Evolutionary conservation across 2,888 invertebrate species (phyloP).

Genomic region (Onthophagus sagittarius): DNA sequence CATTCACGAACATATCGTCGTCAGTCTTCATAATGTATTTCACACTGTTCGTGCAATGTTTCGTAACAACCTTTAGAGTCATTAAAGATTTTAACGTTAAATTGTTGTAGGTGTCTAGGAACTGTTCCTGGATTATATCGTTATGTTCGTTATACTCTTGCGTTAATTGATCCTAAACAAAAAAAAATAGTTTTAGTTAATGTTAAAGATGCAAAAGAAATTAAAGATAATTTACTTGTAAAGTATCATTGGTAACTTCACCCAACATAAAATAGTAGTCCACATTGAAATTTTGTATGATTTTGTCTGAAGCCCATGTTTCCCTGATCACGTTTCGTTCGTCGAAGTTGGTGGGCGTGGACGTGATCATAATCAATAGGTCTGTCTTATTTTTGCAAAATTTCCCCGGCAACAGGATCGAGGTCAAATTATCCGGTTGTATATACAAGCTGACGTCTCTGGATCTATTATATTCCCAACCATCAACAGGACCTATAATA

Average conservation of each 20-base stretch:
- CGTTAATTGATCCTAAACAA: constrained; percentile 56
- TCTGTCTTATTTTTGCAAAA: constrained; percentile 55
- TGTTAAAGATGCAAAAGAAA: neutral
- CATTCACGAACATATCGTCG: constrained; percentile 82
- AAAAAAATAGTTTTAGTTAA: neutral
- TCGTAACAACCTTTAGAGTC: constrained; percentile 77
- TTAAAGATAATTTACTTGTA: constrained; percentile 45
- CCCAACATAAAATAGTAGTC: constrained; percentile 60
- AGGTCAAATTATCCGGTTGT: constrained; percentile 64
- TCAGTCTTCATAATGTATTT: constrained; percentile 77
- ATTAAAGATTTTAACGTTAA: constrained; percentile 80
- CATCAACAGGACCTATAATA: constrained; percentile 48
- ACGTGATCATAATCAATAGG: constrained; percentile 71
- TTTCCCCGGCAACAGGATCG: constrained; percentile 59
- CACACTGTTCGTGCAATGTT: constrained; percentile 56
- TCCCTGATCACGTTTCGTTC: constrained; percentile 64
- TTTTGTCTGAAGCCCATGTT: constrained; percentile 59
- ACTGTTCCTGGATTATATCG: constrained; percentile 80
- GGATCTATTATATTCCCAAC: constrained; percentile 73
- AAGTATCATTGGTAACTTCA: constrained; percentile 53
- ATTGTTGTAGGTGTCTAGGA: constrained; percentile 82
- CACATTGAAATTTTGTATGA: constrained; percentile 43
- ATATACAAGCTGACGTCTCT: constrained; percentile 70
- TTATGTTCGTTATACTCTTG: constrained; percentile 65
- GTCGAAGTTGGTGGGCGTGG: constrained; percentile 65